These are phyloP conservation scores for Idaea dimidiata DNA, from an alignment of 2,888 invertebrate genomes.

Conservation along the genomic window DNA sequence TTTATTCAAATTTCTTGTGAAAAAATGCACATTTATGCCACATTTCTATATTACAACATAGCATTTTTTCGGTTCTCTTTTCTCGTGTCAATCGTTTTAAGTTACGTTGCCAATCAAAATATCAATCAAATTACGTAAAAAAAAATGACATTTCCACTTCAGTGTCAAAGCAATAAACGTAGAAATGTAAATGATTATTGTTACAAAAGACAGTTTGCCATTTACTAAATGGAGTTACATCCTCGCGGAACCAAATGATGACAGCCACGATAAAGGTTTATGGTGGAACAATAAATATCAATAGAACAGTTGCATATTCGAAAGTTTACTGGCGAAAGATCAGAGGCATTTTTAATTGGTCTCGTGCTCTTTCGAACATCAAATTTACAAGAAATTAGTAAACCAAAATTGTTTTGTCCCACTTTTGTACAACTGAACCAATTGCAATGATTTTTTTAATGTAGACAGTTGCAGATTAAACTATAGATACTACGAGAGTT, in stretches of 20 bases:
- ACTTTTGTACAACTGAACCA: neutral
- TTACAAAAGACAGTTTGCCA: conserved; percentile 1
- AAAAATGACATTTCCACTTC: neutral
- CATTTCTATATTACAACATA: too few species aligned
- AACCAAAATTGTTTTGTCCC: neutral
- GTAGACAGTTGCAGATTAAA: neutral
- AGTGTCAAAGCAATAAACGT: neutral
- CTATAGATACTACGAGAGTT: too few species aligned
- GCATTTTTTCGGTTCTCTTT: too few species aligned
- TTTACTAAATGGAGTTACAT: neutral
- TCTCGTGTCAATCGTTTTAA: conserved; percentile 2
- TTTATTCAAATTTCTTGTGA: too few species aligned
- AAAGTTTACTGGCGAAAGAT: conserved; percentile 23
- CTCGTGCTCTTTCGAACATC: conserved; percentile 6
- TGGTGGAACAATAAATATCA: conserved; percentile 18
- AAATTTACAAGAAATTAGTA: neutral
- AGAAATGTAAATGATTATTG: conserved; percentile 4
- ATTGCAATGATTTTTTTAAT: neutral
- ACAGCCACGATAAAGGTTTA: conserved; percentile 4
- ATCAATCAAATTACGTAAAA: neutral
- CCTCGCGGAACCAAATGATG: conserved; percentile 16
- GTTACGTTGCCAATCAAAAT: neutral
- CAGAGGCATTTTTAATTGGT: conserved; percentile 5
- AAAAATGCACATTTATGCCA: too few species aligned
- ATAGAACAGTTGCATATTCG: conserved; percentile 16